Percentiles rank a stretch among this genome's conserved stretches.
These are phyloP conservation scores for Gastracanthus pulcherrimus DNA, from an alignment of 2,888 invertebrate genomes.

Conservation along the genomic window DNA sequence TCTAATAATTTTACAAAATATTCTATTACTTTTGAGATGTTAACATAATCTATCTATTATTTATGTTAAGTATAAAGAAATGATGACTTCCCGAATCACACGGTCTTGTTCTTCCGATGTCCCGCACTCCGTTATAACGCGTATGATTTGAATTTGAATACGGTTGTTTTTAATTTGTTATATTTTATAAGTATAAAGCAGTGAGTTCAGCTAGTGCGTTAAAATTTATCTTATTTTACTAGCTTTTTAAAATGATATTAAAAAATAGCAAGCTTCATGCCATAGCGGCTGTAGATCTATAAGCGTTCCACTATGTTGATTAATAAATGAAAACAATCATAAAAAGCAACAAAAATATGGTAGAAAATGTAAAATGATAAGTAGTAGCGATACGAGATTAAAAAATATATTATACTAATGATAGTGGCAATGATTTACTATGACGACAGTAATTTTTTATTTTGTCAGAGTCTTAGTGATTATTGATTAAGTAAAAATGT, in stretches of 20 bases:
- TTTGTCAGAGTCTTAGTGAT: constrained; percentile 20
- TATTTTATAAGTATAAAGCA: constrained; percentile 26
- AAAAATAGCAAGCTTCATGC: neutral
- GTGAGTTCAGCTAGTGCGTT: neutral
- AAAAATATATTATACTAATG: neutral
- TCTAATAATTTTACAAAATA: too few relatives aligned
- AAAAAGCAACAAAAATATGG: constrained; percentile 25
- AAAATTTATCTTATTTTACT: neutral
- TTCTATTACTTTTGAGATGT: too few relatives aligned
- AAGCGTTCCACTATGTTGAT: neutral
- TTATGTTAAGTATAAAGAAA: neutral
- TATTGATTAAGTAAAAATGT: constrained; percentile 15
- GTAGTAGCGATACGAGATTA: constrained; percentile 23
- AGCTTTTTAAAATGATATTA: neutral
- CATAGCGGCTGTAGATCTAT: neutral
- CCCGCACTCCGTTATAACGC: neutral
- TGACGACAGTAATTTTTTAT: neutral
- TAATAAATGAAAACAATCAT: constrained; percentile 25
- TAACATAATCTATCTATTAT: too few relatives aligned
- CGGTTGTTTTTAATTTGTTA: neutral
- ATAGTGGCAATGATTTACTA: neutral
- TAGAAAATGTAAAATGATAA: constrained; percentile 16
- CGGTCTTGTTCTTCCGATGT: neutral
- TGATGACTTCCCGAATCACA: neutral
- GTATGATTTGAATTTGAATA: neutral